Conservation (phyloP, 2,888 invertebrate genomes). For the Smittia sp. region DNA sequence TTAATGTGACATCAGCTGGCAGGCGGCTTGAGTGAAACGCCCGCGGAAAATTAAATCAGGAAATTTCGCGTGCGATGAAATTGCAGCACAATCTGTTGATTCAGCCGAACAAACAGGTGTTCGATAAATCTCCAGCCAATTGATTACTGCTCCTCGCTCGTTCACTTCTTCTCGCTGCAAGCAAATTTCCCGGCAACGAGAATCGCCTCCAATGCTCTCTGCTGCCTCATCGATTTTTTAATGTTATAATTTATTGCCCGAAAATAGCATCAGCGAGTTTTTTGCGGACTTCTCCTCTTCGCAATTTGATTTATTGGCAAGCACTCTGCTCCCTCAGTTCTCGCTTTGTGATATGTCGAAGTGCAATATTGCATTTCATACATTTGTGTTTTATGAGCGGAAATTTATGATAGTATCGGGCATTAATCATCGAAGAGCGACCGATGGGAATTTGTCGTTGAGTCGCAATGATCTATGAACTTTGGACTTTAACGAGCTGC, state of each 20-base stretch:
- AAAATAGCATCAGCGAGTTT: not conserved
- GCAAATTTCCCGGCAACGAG: too few species aligned
- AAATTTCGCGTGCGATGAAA: not conserved
- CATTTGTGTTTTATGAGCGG: not conserved
- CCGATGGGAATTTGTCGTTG: too few species aligned
- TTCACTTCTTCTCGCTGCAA: too few species aligned
- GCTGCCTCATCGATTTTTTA: constrained; percentile 8
- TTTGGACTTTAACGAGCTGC: too few species aligned
- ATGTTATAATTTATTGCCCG: not conserved
- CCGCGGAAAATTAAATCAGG: not conserved
- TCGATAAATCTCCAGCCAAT: constrained; percentile 28
- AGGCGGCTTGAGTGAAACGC: not conserved
- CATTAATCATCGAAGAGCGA: not conserved
- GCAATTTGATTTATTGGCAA: not conserved
- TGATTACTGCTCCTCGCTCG: constrained; percentile 6
- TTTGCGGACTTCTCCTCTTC: not conserved
- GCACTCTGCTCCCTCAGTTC: not conserved
- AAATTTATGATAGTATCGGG: not conserved
- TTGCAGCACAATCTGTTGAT: constrained; percentile 30
- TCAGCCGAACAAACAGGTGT: constrained; percentile 30
- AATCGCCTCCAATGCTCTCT: not conserved
- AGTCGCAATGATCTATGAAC: too few species aligned
- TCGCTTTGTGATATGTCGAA: not conserved
- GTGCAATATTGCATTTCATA: not conserved
- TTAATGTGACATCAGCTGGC: constrained; percentile 25